Evolutionary conservation across 2,888 invertebrate genomes (phyloP), one percentile per base, ranked within the genome.

Genomic region (Creontiades dilutus): DNA sequence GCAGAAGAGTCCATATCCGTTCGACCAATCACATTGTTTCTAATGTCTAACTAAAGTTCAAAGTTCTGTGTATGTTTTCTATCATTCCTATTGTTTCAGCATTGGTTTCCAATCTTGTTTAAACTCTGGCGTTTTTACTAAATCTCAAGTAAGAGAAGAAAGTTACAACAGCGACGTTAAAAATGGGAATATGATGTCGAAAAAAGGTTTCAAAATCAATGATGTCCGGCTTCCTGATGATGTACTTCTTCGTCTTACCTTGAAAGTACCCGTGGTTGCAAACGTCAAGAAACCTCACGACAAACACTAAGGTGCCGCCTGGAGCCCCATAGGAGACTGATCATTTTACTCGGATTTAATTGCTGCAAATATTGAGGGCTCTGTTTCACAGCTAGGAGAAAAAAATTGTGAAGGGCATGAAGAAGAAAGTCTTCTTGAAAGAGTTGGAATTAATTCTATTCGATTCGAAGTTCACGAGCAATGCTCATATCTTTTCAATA

Each of bases 1-100:
- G 14, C 52, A 57, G 57, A 57, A 57, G n/a, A 7, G 57, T n/a
- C 57, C 57, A 57, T 57, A 57, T n/a, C 57, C 57, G 57, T 57
- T 57, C 57, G 19, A 57, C 52, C 52, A 52, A 52, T 16, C 52
- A 57, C 57, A 57, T n/a, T 57, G n/a, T n/a, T 57, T 57, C n/a
- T 57, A 14, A 57, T 57, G n/a, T n/a, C 57, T n/a, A 16, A 57
- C 57, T 57, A n/a, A 57, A 16, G 57, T 57, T 57, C 16, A 16
- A 52, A 52, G 52, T 52, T 16, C 14, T 52, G 16, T 52, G 52
- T 14, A 57, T 57, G 57, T 57, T 57, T 16, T 57, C n/a, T 57
- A 57, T 16, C 57, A n/a, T 57, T 14, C 52, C 52, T 52, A 37
- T 37, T 37, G 37, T 7, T 7, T 16, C 2, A 52, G 57, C n/a